Evolutionary conservation across 2,888 invertebrate species (phyloP).

Genomic region (Melangyna quadrimaculata): DNA sequence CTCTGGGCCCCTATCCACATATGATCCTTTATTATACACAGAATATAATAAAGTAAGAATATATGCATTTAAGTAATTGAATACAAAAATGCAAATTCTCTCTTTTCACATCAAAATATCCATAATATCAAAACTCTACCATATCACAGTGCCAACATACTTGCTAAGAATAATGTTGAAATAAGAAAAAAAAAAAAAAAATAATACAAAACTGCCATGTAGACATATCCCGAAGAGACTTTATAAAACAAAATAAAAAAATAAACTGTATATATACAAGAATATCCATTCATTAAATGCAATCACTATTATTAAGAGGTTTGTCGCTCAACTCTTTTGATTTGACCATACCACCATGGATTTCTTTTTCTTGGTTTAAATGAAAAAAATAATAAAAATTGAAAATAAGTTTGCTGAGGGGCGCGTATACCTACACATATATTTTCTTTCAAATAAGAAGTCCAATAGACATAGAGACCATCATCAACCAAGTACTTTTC

Average conservation of each 20-base stretch:
- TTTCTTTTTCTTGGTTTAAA: slow-evolving; percentile 19
- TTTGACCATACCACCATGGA: neutral
- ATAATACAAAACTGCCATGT: neutral
- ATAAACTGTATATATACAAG: neutral
- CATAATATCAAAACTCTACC: neutral
- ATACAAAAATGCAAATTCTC: slow-evolving; percentile 66
- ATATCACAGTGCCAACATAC: neutral
- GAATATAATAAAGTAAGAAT: neutral
- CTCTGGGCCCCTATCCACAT: neutral
- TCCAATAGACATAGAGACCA: neutral
- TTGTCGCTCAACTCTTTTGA: slow-evolving; percentile 57
- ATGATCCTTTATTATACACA: neutral
- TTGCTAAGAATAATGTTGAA: neutral
- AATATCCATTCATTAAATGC: slow-evolving; percentile 53
- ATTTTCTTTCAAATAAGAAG: neutral
- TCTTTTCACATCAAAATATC: neutral
- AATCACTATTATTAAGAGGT: slow-evolving; percentile 62
- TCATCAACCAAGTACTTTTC: neutral
- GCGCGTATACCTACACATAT: neutral
- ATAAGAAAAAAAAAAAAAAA: too few species aligned
- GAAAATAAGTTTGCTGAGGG: neutral
- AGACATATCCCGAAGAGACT: neutral
- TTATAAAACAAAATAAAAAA: neutral
- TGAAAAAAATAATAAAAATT: neutral
- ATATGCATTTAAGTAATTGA: slow-evolving; percentile 42